Conservation (phyloP, 2,113 vertebrate genomes). For the Aix galericulata region DNA sequence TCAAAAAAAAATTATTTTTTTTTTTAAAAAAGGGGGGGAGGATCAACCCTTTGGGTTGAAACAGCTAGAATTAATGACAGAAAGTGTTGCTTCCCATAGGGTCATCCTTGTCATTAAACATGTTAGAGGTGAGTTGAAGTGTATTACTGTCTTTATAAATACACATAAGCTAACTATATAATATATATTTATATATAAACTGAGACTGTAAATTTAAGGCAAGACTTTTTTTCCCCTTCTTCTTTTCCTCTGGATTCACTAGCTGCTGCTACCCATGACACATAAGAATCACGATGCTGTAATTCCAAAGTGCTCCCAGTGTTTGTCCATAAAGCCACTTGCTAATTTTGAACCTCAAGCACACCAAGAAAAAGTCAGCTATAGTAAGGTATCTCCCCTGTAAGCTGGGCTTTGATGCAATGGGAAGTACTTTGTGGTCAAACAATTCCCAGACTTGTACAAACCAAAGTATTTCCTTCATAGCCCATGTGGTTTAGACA, state of each 20-base stretch:
- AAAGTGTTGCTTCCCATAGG: neutral
- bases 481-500: neutral
- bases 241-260: neutral
- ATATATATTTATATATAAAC: neutral
- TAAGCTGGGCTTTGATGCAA: neutral
- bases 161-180: too few relatives aligned
- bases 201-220: neutral
- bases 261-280: neutral
- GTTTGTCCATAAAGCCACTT: neutral
- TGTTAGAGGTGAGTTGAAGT: neutral
- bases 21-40: neutral
- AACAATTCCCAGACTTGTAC: neutral
- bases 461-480: neutral
- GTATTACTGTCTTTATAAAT: neutral
- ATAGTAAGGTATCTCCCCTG: neutral
- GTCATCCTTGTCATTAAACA: neutral
- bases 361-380: neutral
- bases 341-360: neutral
- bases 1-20: too few relatives aligned
- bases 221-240: neutral
- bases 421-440: neutral
- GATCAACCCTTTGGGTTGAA: neutral
- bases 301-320: neutral
- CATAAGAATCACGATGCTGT: too few relatives aligned
- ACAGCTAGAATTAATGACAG: neutral